Evolutionary conservation across 1,140 invertebrate genomes (phyloP).

Genomic region (Lethocerus indicus): DNA sequence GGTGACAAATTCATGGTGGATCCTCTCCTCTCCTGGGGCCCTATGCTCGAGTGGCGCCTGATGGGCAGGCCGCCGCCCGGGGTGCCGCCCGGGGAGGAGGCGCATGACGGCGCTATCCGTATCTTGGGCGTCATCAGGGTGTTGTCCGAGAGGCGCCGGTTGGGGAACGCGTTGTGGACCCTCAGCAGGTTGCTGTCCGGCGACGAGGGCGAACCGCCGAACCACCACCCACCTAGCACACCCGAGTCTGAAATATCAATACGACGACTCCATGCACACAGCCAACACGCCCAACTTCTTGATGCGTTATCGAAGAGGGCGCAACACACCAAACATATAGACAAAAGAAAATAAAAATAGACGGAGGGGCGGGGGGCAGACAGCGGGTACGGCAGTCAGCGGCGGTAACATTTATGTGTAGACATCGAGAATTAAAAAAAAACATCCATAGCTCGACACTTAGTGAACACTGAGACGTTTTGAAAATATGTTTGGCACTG

Average conservation of each 20-base stretch:
- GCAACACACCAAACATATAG: too few relatives aligned
- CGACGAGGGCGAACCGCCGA: slow-evolving; percentile 48
- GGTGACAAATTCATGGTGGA: slow-evolving; percentile 73
- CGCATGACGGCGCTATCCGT: slow-evolving; percentile 64
- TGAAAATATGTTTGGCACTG: too few relatives aligned
- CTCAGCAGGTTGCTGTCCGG: slow-evolving; percentile 75
- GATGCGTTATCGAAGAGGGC: too few relatives aligned
- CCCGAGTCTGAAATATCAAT: slow-evolving; percentile 29
- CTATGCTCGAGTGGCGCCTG: slow-evolving; percentile 73
- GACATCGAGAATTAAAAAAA: too few relatives aligned
- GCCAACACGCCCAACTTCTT: too few relatives aligned
- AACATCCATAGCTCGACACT: too few relatives aligned
- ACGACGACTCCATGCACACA: too few relatives aligned
- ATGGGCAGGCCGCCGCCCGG: slow-evolving; percentile 62
- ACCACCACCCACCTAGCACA: slow-evolving; percentile 54
- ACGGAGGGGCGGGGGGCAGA: too few relatives aligned
- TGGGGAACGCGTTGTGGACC: slow-evolving; percentile 63
- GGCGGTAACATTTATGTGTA: too few relatives aligned
- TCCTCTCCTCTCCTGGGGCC: slow-evolving; percentile 66
- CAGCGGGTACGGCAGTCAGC: too few relatives aligned
- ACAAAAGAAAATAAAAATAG: too few relatives aligned
- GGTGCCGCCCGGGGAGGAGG: slow-evolving; percentile 67
- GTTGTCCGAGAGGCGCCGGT: slow-evolving; percentile 75
- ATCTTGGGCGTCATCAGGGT: slow-evolving; percentile 79
- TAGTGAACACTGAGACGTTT: too few relatives aligned